phyloP scores from a whole-genome alignment of 1,140 invertebrate genomes.

The Leptinotarsa undecemlineata region DNA sequence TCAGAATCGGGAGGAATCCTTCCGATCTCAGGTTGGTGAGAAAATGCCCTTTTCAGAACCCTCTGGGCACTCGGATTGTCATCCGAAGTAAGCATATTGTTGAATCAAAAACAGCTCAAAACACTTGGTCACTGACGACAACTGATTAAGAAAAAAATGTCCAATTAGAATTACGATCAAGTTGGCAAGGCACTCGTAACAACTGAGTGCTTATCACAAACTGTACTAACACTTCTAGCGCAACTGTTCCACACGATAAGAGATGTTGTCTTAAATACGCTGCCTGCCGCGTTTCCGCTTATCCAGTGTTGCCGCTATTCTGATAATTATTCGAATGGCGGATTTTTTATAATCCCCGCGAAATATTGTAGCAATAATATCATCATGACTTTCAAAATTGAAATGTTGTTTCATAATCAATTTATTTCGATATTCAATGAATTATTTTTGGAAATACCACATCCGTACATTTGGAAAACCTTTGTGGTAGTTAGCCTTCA shows the following conservation, averaged over 20 bases:
- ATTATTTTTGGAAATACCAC: too few relatives aligned
- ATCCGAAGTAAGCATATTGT: slow-evolving; percentile 46
- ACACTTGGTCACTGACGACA: slow-evolving; percentile 16
- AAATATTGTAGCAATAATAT: too few relatives aligned
- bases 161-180: not conserved
- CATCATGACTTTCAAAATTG: too few relatives aligned
- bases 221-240: not conserved
- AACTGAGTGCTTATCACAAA: not conserved
- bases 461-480: too few relatives aligned
- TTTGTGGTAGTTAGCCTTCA: too few relatives aligned
- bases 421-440: too few relatives aligned
- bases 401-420: too few relatives aligned
- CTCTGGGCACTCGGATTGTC: slow-evolving; percentile 41
- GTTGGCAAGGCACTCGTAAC: not conserved
- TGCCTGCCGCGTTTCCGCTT: slow-evolving; percentile 16
- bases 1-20: slow-evolving; percentile 50
- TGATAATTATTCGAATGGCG: too few relatives aligned
- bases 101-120: not conserved
- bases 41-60: slow-evolving; percentile 42
- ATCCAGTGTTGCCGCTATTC: not conserved
- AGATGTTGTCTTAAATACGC: slow-evolving; percentile 21
- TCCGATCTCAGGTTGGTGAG: slow-evolving; percentile 42
- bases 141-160: slow-evolving; percentile 2
- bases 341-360: too few relatives aligned
- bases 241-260: slow-evolving; percentile 13